Evolutionary conservation across 64 coral and sea anemone species (phyloP).

Genomic region (Pocillopora damicornis): DNA sequence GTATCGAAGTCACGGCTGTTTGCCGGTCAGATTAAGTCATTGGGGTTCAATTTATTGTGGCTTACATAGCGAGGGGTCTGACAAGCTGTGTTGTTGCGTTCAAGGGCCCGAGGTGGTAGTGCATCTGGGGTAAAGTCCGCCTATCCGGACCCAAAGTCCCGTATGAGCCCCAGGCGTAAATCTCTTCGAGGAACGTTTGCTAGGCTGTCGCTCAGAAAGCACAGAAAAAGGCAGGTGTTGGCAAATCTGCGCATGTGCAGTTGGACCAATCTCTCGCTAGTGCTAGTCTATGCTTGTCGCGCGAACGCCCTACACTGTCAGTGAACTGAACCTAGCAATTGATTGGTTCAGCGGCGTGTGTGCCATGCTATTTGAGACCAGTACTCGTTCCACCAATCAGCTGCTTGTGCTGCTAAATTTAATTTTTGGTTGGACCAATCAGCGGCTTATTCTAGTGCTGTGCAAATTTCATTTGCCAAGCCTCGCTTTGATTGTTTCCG

Average conservation of each 20-base stretch:
- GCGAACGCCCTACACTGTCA: background rate
- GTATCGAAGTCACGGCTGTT: slow-evolving; percentile 35
- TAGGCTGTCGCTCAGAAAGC: slow-evolving; percentile 75
- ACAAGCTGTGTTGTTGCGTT: slow-evolving; percentile 70
- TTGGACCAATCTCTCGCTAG: slow-evolving; percentile 37
- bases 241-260: slow-evolving; percentile 22
- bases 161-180: slow-evolving; percentile 49
- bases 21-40: background rate
- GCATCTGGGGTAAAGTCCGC: slow-evolving; percentile 55
- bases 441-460: background rate
- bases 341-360: slow-evolving; percentile 27
- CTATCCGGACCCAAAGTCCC: slow-evolving; percentile 65
- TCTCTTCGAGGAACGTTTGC: slow-evolving; percentile 66
- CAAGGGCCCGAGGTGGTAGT: slow-evolving; percentile 61
- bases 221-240: slow-evolving; percentile 75
- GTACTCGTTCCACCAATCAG: background rate
- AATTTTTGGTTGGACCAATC: background rate
- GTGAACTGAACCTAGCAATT: slow-evolving; percentile 24
- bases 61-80: slow-evolving; percentile 57
- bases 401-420: background rate
- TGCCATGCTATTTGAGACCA: slow-evolving; percentile 12
- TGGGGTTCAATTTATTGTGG: slow-evolving; percentile 11
- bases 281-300: background rate
- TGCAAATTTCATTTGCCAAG: background rate
- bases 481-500: background rate